phyloP scores from a whole-genome alignment of 2,888 invertebrate species.

The Cremastinae sp. region DNA sequence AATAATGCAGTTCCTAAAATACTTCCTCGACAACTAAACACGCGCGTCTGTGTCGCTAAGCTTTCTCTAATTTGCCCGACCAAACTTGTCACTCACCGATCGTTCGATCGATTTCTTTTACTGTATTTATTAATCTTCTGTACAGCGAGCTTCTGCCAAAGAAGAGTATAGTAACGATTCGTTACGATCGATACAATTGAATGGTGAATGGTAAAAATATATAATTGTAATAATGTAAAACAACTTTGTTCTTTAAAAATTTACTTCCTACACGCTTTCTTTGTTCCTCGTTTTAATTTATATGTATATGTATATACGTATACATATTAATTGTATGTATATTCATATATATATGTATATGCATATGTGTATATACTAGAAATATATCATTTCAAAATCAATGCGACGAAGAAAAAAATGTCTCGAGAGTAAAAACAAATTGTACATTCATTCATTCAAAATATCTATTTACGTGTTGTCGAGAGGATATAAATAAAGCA shows the following conservation, averaged over 20 bases:
- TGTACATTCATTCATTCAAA: constrained; percentile 69
- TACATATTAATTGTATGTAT: constrained; percentile 26
- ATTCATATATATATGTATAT: constrained; percentile 46
- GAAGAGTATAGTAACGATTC: constrained; percentile 63
- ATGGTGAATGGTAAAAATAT: constrained; percentile 72
- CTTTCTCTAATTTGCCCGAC: constrained; percentile 19
- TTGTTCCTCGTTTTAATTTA: constrained; percentile 54
- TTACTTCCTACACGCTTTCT: constrained; percentile 14
- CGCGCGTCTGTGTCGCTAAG: neutral
- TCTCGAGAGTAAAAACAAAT: constrained; percentile 73
- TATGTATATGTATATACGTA: constrained; percentile 40
- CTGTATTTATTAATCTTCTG: constrained; percentile 74
- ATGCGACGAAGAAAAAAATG: constrained; percentile 56
- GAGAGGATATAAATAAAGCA: constrained; percentile 46
- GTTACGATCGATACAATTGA: constrained; percentile 72
- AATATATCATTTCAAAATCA: constrained; percentile 68
- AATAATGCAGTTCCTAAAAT: constrained; percentile 53
- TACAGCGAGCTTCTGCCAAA: constrained; percentile 72
- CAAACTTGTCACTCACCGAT: constrained; percentile 43
- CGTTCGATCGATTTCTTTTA: constrained; percentile 61
- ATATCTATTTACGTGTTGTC: constrained; percentile 71
- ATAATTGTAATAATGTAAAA: constrained; percentile 68
- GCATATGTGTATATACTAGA: constrained; percentile 29
- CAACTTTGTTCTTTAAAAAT: constrained; percentile 59
- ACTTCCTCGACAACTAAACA: constrained; percentile 22